These are phyloP conservation scores for Hippolais icterina DNA, from an alignment of 2,113 vertebrate genomes.

Conservation along the genomic window DNA sequence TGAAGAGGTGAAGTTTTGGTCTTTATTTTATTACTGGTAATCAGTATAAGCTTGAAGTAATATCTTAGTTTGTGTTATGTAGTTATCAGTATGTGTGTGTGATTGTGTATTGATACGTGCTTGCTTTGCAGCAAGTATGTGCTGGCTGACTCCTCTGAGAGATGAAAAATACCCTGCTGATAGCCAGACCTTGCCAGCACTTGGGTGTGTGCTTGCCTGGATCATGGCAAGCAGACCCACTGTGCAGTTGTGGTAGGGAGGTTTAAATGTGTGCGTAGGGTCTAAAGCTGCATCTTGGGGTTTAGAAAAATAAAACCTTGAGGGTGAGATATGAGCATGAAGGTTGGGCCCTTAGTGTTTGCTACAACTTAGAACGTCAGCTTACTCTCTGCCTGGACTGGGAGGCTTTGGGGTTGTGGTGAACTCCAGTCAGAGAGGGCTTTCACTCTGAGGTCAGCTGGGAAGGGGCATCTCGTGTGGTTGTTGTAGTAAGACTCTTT, in stretches of 20 bases:
- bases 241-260: background rate
- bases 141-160: background rate
- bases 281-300: background rate
- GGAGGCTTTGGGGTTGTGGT: background rate
- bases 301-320: background rate
- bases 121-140: background rate
- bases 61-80: background rate
- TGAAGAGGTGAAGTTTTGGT: background rate
- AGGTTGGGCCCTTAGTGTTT: background rate
- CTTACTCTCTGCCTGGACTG: accelerated
- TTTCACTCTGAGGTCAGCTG: background rate
- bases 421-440: background rate
- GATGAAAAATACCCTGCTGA: background rate
- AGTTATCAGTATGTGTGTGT: background rate
- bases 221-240: background rate
- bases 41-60: background rate
- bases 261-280: accelerated
- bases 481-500: background rate
- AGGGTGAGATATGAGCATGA: accelerated
- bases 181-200: background rate
- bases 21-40: background rate
- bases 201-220: background rate
- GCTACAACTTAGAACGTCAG: accelerated
- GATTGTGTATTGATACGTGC: background rate
- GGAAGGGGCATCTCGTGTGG: background rate